phyloP scores from a whole-genome alignment of 2,888 invertebrate species.

The Allolobophora icterica region DNA sequence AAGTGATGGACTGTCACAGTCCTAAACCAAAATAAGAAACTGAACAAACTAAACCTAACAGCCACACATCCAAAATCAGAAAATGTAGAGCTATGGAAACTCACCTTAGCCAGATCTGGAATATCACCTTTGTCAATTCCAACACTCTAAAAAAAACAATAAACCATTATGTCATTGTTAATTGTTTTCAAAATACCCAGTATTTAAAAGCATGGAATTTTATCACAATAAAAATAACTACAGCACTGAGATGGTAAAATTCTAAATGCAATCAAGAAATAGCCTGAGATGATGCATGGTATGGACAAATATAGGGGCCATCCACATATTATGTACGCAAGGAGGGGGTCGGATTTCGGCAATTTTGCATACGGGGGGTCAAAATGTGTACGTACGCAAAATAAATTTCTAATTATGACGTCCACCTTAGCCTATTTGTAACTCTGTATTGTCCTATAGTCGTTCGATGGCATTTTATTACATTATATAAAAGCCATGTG shows the following conservation, averaged over 20 bases:
- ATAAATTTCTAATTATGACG: too few species aligned
- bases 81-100: slow-evolving; percentile 31
- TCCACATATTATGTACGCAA: too few species aligned
- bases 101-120: slow-evolving; percentile 90
- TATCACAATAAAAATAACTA: neutral
- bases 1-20: too few species aligned
- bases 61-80: slow-evolving; percentile 24
- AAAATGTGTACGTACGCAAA: too few species aligned
- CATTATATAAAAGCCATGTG: too few species aligned
- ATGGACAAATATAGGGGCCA: too few species aligned
- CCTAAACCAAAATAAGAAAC: neutral
- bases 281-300: neutral
- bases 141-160: slow-evolving; percentile 74
- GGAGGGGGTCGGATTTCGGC: too few species aligned
- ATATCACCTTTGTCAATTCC: slow-evolving; percentile 98
- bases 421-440: too few species aligned
- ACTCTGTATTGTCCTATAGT: too few species aligned
- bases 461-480: too few species aligned
- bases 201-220: neutral
- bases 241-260: neutral
- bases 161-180: neutral
- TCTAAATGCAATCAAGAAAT: neutral
- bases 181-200: neutral
- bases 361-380: too few species aligned
- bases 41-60: neutral